phyloP scores from a whole-genome alignment of 2,797 vertebrate genomes.

The Sebastes iracundus region DNA sequence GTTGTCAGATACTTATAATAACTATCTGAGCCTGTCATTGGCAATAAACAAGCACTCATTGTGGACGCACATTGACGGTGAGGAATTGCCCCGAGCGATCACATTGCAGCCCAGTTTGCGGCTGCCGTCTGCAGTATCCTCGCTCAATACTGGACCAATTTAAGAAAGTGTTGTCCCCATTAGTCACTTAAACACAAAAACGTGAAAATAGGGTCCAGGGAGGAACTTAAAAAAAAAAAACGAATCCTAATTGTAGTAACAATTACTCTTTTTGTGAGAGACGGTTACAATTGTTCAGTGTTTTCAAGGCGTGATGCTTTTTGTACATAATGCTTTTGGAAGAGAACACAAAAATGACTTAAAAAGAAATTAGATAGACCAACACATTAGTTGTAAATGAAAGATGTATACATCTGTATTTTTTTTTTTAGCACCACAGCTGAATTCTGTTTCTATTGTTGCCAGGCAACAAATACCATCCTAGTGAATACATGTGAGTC shows the following conservation, averaged over 20 bases:
- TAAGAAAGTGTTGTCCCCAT: too few relatives aligned
- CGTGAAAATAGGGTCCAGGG: too few relatives aligned
- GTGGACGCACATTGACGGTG: too few relatives aligned
- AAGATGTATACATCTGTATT: background rate
- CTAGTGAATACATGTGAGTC: constrained; percentile 14
- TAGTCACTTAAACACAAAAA: too few relatives aligned
- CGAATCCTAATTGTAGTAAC: background rate
- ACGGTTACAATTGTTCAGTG: background rate
- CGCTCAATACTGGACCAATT: too few relatives aligned
- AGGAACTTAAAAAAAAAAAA: too few relatives aligned
- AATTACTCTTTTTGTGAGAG: background rate
- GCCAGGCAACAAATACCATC: constrained; percentile 41
- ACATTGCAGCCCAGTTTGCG: too few relatives aligned
- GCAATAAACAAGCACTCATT: too few relatives aligned
- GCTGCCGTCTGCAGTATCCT: too few relatives aligned
- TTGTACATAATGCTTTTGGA: background rate
- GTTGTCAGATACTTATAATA: too few relatives aligned
- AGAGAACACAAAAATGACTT: background rate
- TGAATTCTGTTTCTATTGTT: constrained; percentile 42
- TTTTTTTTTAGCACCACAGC: background rate
- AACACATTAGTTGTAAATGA: background rate
- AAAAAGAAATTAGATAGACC: background rate
- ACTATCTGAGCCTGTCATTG: too few relatives aligned
- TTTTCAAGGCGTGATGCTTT: background rate
- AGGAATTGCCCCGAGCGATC: too few relatives aligned